Evolutionary conservation across 2,888 invertebrate genomes (phyloP).

Genomic region (Caenorhabditis auriculariae): DNA sequence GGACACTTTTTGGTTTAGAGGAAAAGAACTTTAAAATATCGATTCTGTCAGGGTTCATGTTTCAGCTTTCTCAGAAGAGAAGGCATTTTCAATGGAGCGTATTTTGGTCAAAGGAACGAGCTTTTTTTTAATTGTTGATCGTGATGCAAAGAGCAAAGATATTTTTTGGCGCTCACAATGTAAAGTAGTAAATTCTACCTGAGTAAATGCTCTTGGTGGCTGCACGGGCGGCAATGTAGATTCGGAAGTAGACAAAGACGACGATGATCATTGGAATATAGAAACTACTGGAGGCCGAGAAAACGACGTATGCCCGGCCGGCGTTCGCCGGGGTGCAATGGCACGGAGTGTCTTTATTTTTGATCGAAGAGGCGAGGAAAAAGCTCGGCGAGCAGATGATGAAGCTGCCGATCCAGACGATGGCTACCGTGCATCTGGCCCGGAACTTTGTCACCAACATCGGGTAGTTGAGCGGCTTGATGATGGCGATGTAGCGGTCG

Average conservation of each 20-base stretch:
- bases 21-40: neutral
- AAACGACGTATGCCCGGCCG: constrained; percentile 83
- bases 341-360: constrained; percentile 65
- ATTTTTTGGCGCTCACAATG: no score
- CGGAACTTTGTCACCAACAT: constrained; percentile 74
- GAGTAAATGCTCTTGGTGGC: constrained; percentile 62
- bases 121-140: no score
- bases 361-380: constrained; percentile 64
- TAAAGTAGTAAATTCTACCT: constrained; percentile 55
- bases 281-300: constrained; percentile 86
- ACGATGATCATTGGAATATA: constrained; percentile 96
- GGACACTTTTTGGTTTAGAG: neutral
- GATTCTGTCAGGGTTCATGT: neutral
- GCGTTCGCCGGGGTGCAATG: constrained; percentile 86
- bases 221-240: constrained; percentile 81
- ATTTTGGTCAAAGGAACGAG: no score
- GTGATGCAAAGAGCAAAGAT: no score
- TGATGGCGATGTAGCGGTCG: constrained; percentile 87
- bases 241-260: constrained; percentile 96
- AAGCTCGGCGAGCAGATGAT: constrained; percentile 94
- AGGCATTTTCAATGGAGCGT: no score
- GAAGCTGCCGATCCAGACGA: constrained; percentile 93
- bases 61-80: constrained; percentile 25
- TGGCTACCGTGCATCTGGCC: constrained; percentile 64
- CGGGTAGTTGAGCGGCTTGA: constrained; percentile 91